phyloP scores from a whole-genome alignment of 2,888 invertebrate genomes.

The Coremacera marginata region DNA sequence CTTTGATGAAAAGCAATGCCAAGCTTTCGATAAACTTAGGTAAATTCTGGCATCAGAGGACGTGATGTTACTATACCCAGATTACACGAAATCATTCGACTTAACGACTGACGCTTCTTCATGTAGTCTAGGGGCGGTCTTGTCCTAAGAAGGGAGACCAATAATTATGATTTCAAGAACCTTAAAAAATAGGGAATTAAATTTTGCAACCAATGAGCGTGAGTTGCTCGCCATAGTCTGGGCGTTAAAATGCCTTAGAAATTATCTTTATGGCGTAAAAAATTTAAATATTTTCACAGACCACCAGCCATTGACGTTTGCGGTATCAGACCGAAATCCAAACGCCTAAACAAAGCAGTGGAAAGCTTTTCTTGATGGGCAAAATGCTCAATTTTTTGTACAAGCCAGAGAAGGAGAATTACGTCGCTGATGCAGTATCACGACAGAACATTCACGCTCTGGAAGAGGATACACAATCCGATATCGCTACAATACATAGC shows the following conservation, averaged over 20 bases:
- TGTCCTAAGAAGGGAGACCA: constrained; percentile 17
- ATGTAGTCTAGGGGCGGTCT: constrained; percentile 35
- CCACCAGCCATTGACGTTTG: too few species aligned
- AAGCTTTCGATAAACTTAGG: constrained; percentile 42
- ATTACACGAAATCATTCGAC: constrained; percentile 44
- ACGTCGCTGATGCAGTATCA: too few species aligned
- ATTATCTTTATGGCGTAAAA: constrained; percentile 60
- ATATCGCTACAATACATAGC: constrained; percentile 33
- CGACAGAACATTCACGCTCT: too few species aligned
- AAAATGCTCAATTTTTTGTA: too few species aligned
- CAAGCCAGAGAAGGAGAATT: too few species aligned
- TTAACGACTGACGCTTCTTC: constrained; percentile 40
- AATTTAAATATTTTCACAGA: constrained; percentile 47
- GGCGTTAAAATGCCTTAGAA: constrained; percentile 62
- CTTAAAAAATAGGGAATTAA: too few species aligned
- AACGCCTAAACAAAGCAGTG: too few species aligned
- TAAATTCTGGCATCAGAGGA: constrained; percentile 38
- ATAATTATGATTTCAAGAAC: constrained; percentile 37
- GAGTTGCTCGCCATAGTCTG: constrained; percentile 62
- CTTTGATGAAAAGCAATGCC: constrained; percentile 38
- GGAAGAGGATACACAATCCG: constrained; percentile 33
- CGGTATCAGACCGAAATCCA: too few species aligned
- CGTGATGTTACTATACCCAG: constrained; percentile 42
- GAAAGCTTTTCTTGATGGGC: too few species aligned
- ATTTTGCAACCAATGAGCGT: constrained; percentile 40